Base-by-base conservation (phyloP, 2,113 vertebrate species). In the Gymnogyps californianus region DNA sequence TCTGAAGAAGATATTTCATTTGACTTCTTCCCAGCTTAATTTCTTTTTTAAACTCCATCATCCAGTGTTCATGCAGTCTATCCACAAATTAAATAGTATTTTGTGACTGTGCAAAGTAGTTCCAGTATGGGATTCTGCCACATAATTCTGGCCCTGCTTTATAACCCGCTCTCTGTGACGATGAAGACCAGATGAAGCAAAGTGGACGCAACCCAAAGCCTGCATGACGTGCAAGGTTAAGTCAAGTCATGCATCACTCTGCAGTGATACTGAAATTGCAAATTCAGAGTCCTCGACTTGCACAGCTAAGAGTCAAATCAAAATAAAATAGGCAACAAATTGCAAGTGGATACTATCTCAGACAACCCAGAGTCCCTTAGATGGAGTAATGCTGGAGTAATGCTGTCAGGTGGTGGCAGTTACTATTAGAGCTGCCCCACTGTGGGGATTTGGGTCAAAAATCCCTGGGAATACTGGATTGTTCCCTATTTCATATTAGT, bases 11-110 rank as follows among this genome's bases (percentile, higher is more conserved):
- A 36, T 72, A 38, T 74, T 96, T 86, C 21, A 82, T 90, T 94
- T 92, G 71, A 93, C 83, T 95, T 69, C 78, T 88, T 85, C 80
- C 20, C 29, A 87, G 32, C 9, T 55, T 83, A 59, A 69, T 90
- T 95, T 70, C 28, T 55, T 75, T 83, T 77, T 74, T 38, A 59
- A 61, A 82, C 31, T 64, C 55, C 58, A 42, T 64, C 71, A 54
- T 8, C n/a, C 55, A 22, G 25, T n/a, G 52, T 47, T 83, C 85
- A 26, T 16, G 47, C 59, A 59, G 72, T 11, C 29, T 51, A 9
- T 19, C 52, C 59, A 80, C 67, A 76, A 76, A 80, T 67, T 59
- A 90, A 93, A 82, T 5, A 59, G 17, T 1, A 19, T 75, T 84
- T 67, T 55, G 36, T 74, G 77, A 61, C 47, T 29, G 29, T 66